Evolutionary conservation across 2,888 invertebrate genomes (phyloP).

Genomic region (Diogma glabrata): DNA sequence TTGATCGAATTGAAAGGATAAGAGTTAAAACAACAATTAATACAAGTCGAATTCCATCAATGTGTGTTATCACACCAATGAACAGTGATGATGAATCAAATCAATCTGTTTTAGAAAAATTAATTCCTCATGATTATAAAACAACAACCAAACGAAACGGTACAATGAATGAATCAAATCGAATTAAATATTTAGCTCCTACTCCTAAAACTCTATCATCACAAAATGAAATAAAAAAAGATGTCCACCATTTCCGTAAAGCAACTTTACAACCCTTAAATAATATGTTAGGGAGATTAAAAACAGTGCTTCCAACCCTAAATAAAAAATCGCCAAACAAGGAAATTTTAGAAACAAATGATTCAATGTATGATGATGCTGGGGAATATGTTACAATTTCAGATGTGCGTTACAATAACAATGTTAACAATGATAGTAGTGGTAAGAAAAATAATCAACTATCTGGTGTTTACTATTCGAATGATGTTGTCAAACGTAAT

Average conservation of each 20-base stretch:
- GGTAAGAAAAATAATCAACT: slow-evolving; percentile 35
- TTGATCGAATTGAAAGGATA: slow-evolving; percentile 75
- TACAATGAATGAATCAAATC: no score
- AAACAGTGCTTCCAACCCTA: slow-evolving; percentile 47
- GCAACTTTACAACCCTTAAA: slow-evolving; percentile 51
- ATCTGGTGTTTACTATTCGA: slow-evolving; percentile 46
- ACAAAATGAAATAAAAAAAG: slow-evolving; percentile 19
- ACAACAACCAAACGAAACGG: no score
- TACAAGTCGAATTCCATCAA: slow-evolving; percentile 78
- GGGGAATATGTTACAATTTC: slow-evolving; percentile 82
- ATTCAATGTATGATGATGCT: slow-evolving; percentile 29
- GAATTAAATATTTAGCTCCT: no score
- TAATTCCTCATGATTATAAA: slow-evolving; percentile 17
- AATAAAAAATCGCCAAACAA: slow-evolving; percentile 41
- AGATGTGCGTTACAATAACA: slow-evolving; percentile 68
- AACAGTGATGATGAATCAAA: slow-evolving; percentile 71
- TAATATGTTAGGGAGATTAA: slow-evolving; percentile 59
- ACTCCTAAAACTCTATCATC: no score
- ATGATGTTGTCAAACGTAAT: slow-evolving; percentile 54
- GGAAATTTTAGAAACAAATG: slow-evolving; percentile 39
- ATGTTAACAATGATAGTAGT: not conserved
- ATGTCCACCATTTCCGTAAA: slow-evolving; percentile 27
- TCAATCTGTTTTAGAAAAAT: slow-evolving; percentile 3
- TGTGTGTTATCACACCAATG: slow-evolving; percentile 83
- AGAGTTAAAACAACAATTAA: slow-evolving; percentile 77